phyloP scores from a whole-genome alignment of 1,140 invertebrate species.

The Octopus sinensis region DNA sequence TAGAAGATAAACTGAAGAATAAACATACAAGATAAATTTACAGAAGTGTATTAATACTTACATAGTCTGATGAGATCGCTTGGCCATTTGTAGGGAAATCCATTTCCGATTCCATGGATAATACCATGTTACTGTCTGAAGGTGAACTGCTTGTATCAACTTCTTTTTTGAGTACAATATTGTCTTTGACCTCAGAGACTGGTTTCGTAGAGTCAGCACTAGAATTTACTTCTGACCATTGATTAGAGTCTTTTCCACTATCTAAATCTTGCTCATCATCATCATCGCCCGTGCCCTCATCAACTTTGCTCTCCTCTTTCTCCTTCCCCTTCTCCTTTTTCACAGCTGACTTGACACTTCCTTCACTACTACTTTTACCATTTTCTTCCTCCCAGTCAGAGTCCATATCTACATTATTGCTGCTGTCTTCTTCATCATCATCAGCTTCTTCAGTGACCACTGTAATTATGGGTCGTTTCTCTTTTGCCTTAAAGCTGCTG shows the following conservation, averaged over 20 bases:
- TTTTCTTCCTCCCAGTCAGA: not conserved
- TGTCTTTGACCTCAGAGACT: not conserved
- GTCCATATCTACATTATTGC: not conserved
- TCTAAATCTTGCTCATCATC: too few species aligned
- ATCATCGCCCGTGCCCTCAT: not conserved
- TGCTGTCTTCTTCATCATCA: not conserved
- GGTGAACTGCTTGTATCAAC: not conserved
- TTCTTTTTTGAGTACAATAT: not conserved
- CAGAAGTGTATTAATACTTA: too few species aligned
- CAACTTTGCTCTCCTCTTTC: conserved; percentile 11
- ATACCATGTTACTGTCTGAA: not conserved
- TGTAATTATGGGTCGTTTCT: too few species aligned
- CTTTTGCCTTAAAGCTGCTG: too few species aligned
- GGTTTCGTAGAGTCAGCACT: not conserved
- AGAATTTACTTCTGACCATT: not conserved
- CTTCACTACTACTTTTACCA: too few species aligned
- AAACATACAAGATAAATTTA: too few species aligned
- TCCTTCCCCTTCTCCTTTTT: not conserved
- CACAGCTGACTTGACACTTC: too few species aligned
- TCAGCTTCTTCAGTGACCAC: not conserved
- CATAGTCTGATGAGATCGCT: too few species aligned
- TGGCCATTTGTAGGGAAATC: too few species aligned
- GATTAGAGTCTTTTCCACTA: too few species aligned
- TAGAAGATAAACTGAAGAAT: too few species aligned
- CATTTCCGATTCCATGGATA: too few species aligned